Evolutionary conservation across 2,113 vertebrate species (phyloP).

Genomic region (Lates calcarifer): DNA sequence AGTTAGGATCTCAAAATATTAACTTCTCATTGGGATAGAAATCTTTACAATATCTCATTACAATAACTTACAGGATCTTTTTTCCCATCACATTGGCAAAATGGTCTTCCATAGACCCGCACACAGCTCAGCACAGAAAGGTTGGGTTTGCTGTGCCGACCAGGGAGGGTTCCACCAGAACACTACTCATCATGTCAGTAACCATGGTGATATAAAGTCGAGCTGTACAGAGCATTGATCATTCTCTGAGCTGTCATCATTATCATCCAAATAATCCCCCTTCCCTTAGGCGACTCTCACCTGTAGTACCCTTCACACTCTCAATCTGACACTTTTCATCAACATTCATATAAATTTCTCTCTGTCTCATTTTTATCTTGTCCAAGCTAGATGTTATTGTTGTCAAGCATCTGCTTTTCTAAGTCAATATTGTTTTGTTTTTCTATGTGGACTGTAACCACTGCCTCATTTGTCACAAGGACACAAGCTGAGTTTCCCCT

Average conservation of each 20-base stretch:
- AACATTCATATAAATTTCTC: constrained; percentile 5
- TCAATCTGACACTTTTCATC: constrained; percentile 36
- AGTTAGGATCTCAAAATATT: no score
- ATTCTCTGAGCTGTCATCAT: constrained; percentile 58
- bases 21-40: no score
- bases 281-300: constrained; percentile 44
- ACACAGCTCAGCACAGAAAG: not conserved
- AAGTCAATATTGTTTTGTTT: not conserved
- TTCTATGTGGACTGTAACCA: not conserved
- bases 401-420: constrained; percentile 17
- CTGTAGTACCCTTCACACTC: constrained; percentile 47
- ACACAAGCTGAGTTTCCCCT: not conserved
- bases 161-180: constrained; percentile 27
- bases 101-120: no score
- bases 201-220: constrained; percentile 67
- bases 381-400: constrained; percentile 13
- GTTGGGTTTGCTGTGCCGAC: constrained; percentile 9
- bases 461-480: not conserved
- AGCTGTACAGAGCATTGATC: constrained; percentile 65
- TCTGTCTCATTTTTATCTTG: not conserved
- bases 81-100: no score
- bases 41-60: no score
- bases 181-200: constrained; percentile 50
- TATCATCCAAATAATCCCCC: constrained; percentile 62
- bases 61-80: no score